Base-by-base conservation (phyloP, 2,113 vertebrate genomes). In the Verasper variegatus region DNA sequence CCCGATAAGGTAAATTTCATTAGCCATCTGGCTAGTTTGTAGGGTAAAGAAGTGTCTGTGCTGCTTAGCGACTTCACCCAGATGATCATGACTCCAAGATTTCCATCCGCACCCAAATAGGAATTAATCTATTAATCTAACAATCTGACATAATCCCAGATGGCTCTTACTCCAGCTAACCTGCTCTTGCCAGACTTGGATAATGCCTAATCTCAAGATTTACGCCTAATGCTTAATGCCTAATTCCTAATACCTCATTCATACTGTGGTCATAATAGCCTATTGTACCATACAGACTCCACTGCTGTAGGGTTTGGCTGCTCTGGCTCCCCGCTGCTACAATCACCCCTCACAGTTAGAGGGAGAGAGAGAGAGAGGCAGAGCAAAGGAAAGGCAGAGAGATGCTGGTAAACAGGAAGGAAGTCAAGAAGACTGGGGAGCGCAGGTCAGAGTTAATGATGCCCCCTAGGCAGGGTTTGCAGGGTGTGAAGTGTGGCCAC, bases 1-100 rank as follows among this genome's bases (percentile, higher is more conserved):
- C 91, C 84, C 67, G 91, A 93, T 93, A 92, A 91, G 89, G 92
- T 92, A 90, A 84, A 80, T 91, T 91, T 90, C 76, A 91, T 91
- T 91, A 82, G 88, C 86, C 87, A 90, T 91, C 82, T 90, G 88
- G 88, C 86, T 82, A 86, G 86, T 88, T 92, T 85, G 60, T 68
- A 85, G 76, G 63, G 49, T 81, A 85, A 88, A 85, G 61, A 74
- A 85, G 80, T 74, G 60, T 62, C 79, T 86, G 60, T 18, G 49
- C 58, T 79, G 69, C 61, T 71, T 74, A 71, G 72, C 78, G 77
- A 63, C 77, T 86, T 78, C 67, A 80, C 61, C 65, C 49, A 58
- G 70, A 76, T 71, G 67, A 86, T 88, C 63, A 69, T 68, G 75
- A 83, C 81, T 70, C 71, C 61, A 83, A 87, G 85, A 88, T 90